Percentiles rank a stretch among this genome's conserved stretches.
Conservation (phyloP, 2,797 vertebrate genomes). For the Platyrinchus mystaceus region DNA sequence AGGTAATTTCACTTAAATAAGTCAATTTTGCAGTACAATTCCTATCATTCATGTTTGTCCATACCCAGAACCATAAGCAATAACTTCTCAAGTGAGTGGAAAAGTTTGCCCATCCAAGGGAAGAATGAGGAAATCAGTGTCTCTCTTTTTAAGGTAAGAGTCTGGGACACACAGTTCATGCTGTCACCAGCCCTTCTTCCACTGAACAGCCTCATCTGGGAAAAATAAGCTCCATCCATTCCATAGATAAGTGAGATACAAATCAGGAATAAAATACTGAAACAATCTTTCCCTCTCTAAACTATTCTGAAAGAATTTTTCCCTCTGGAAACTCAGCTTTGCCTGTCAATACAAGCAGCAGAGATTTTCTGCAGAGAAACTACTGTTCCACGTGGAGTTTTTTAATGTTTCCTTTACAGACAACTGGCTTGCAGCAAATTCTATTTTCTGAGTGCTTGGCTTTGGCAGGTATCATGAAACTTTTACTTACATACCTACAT, state of each 20-base stretch:
- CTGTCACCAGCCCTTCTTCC: background rate
- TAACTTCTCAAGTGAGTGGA: background rate
- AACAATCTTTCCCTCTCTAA: background rate
- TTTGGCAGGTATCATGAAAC: background rate
- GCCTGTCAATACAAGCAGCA: background rate
- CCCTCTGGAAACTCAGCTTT: background rate
- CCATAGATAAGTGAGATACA: background rate
- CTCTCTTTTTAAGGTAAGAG: background rate
- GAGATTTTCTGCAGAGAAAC: background rate
- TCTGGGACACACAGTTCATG: background rate
- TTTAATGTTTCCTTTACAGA: background rate
- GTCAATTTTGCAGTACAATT: background rate
- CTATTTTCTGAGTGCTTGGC: background rate
- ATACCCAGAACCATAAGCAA: background rate
- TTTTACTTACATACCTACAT: background rate
- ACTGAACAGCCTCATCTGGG: background rate
- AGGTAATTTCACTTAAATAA: background rate
- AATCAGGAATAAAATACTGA: background rate
- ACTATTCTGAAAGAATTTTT: background rate
- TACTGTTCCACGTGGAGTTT: background rate
- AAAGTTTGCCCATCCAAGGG: background rate
- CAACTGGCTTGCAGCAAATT: background rate
- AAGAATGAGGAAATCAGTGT: background rate
- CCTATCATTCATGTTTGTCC: background rate
- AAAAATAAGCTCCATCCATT: background rate